These are phyloP conservation scores for Euleptes europaea DNA, from an alignment of 2,113 vertebrate species.

Conservation along the genomic window DNA sequence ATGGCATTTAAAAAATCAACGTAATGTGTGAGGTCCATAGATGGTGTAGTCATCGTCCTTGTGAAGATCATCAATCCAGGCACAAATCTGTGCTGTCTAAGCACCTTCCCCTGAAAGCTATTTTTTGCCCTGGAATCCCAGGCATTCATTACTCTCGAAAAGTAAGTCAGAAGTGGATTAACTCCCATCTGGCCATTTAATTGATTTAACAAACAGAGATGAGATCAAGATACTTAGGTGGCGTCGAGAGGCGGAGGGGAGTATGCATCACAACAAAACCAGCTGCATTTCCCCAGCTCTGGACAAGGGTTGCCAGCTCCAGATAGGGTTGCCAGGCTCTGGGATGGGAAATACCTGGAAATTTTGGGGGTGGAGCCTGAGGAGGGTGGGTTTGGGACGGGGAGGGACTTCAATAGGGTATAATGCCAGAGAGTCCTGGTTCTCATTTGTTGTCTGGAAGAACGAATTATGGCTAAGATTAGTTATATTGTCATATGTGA, in stretches of 20 bases:
- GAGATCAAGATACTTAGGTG: slow-evolving; percentile 53
- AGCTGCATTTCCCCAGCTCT: background rate
- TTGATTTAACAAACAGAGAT: slow-evolving; percentile 45
- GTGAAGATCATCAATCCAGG: slow-evolving; percentile 18
- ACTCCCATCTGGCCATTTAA: slow-evolving; percentile 61
- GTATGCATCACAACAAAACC: background rate
- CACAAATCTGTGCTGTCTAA: slow-evolving; percentile 23
- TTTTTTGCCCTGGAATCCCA: slow-evolving; percentile 34
- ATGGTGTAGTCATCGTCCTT: no score
- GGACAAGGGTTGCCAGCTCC: background rate
- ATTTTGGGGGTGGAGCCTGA: no score
- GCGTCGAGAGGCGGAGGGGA: background rate
- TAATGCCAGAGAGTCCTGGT: no score
- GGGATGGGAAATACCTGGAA: no score
- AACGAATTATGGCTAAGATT: no score
- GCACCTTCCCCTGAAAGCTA: slow-evolving; percentile 21
- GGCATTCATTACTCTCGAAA: slow-evolving; percentile 24
- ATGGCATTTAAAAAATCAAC: no score
- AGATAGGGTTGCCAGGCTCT: no score
- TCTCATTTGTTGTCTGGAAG: no score
- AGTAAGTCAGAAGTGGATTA: slow-evolving; percentile 61
- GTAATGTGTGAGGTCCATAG: no score
- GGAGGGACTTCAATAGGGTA: no score
- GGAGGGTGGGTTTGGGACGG: no score
- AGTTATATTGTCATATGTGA: no score